Evolutionary conservation across 2,113 vertebrate species (phyloP), one percentile per base, ranked within the genome.

Genomic region (Ellobius talpinus): DNA sequence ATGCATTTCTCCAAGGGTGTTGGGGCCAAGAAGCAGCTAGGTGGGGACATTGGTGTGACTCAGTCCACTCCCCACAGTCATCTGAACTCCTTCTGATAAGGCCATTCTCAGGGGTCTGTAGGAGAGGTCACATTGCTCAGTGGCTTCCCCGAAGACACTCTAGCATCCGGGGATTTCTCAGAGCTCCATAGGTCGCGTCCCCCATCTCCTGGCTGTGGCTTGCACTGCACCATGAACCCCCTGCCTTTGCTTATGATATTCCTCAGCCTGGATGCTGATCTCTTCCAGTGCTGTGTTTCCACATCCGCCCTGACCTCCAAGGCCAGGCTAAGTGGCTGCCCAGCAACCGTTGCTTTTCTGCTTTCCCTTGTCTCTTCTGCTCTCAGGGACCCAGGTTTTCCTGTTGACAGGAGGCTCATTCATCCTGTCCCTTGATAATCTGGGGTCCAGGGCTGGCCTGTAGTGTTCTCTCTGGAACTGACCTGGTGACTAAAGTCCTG

Each of bases 371-470:
- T n/a, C n/a, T 72, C 12, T 7, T 26, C 65, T 68, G 4, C 50
- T 33, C 2, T 26, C n/a, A 16, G 12, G 50, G 24, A 24, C 26
- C 58, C 13, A 13, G 76, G 12, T 26, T 66, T 74, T 68, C 78
- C 50, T 52, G 29, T 88, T 36, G 36, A 42, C 73, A 70, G 47
- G 42, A 66, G 63, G 26, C 17, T 50, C 16, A 19, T 9, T 45
- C 11, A 6, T n/a, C 68, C 31, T 12, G 5, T 47, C 19, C 24
- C 2, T 1, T 2, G 2, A 17, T 3, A n/a, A 42, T 42, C 61
- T 23, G 63, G 29, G 50, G 55, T 91, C 39, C 26, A 66, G 68
- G 68, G 47, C 68, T 36, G 50, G 63, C 24, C 2, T 5, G 58
- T 29, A 61, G 23, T 29, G 36, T 26, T 61, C n/a, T 13, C 13